Conservation (phyloP, 2,797 vertebrate genomes). For the Erithacus rubecula region DNA sequence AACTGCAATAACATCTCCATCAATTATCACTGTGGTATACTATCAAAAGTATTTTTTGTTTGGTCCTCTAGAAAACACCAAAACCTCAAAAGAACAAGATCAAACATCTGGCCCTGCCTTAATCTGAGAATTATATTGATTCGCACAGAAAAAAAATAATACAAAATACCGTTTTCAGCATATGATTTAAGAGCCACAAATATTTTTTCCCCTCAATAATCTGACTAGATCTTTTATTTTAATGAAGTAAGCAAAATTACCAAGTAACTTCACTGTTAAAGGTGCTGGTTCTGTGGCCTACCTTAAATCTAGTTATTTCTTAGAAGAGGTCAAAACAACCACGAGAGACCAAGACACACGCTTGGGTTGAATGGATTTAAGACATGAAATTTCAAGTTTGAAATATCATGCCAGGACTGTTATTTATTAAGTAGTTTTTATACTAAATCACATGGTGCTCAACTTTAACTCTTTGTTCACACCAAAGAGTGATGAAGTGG, state of each 20-base stretch:
- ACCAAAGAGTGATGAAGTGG: not conserved
- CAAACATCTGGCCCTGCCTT: not conserved
- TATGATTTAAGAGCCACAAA: not conserved
- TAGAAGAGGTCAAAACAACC: not conserved
- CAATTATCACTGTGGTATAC: not conserved
- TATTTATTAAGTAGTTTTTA: not conserved
- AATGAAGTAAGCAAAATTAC: not conserved
- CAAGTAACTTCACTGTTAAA: not conserved
- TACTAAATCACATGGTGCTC: not conserved
- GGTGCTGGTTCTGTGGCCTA: not conserved
- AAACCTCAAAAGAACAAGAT: not conserved
- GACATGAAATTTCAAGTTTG: not conserved
- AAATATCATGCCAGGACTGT: not conserved
- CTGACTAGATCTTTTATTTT: not conserved
- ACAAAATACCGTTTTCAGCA: not conserved
- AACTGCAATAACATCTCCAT: not conserved
- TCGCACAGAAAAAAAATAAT: not conserved
- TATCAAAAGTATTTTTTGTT: not conserved
- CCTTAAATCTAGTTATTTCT: not conserved
- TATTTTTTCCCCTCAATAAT: not conserved
- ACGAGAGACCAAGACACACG: not conserved
- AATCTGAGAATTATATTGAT: not conserved
- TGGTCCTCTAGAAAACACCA: not conserved
- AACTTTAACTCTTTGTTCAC: not conserved
- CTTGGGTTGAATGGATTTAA: not conserved